These are phyloP conservation scores for Blastobasis lacticolella DNA, from an alignment of 2,888 invertebrate species.

Conservation along the genomic window DNA sequence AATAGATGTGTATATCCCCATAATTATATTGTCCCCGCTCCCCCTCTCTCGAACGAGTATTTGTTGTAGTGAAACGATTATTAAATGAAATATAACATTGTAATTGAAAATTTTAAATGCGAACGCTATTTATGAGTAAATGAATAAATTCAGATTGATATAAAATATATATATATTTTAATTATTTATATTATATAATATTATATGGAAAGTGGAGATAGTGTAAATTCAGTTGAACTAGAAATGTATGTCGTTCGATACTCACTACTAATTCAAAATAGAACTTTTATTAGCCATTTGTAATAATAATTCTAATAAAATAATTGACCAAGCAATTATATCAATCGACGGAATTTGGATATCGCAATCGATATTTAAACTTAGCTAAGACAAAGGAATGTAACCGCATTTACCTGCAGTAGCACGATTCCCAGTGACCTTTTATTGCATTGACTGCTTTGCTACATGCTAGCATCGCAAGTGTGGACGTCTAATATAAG, in stretches of 20 bases:
- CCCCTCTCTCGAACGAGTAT: conserved; percentile 31
- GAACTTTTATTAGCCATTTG: conserved; percentile 33
- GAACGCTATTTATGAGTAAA: conserved; percentile 66
- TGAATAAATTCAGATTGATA: conserved; percentile 62
- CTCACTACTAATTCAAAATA: conserved; percentile 32
- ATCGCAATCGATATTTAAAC: conserved; percentile 42
- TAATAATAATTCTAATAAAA: conserved; percentile 19
- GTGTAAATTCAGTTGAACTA: conserved; percentile 60
- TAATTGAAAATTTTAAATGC: conserved; percentile 52
- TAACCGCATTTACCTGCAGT: conserved; percentile 56
- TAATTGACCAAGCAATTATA: conserved; percentile 51
- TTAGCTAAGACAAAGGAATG: conserved; percentile 35
- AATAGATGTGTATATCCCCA: conserved; percentile 34
- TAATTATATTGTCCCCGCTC: conserved; percentile 49
- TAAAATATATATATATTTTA: conserved; percentile 32
- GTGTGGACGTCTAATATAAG: conserved; percentile 28
- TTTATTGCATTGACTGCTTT: conserved; percentile 38
- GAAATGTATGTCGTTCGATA: conserved; percentile 58
- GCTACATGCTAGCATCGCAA: conserved; percentile 28
- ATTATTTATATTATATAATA: conserved; percentile 47
- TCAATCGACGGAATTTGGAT: conserved; percentile 47
- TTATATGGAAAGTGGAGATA: conserved; percentile 42
- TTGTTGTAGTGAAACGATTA: conserved; percentile 48
- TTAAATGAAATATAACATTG: conserved; percentile 46
- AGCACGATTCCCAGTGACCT: conserved; percentile 38